phyloP scores from a whole-genome alignment of 2,113 vertebrate genomes.

The Bothrops jararaca region DNA sequence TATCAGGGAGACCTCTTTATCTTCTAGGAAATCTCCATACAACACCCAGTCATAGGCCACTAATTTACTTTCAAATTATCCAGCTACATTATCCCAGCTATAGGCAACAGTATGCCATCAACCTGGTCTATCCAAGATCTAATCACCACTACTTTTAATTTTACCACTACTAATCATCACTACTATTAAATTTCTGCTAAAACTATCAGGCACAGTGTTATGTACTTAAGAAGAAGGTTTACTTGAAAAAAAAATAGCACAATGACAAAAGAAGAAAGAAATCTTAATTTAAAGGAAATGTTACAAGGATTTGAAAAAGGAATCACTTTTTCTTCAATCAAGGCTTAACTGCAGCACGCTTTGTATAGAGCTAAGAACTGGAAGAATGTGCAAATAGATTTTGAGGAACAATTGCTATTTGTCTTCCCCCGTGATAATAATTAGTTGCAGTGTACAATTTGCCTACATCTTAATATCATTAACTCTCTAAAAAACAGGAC shows the following conservation, averaged over 20 bases:
- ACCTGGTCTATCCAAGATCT: conserved; percentile 4
- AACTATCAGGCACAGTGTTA: neutral
- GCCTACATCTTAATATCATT: neutral
- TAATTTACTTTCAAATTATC: neutral
- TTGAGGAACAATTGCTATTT: neutral
- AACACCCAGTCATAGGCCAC: neutral
- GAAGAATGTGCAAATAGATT: neutral
- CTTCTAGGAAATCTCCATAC: neutral
- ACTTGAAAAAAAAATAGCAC: conserved; percentile 11
- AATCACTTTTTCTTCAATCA: conserved; percentile 4
- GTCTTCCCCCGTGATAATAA: neutral
- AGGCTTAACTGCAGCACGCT: neutral
- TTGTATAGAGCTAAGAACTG: conserved; percentile 20
- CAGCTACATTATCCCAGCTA: conserved; percentile 1
- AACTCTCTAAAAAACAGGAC: neutral
- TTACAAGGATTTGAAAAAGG: neutral
- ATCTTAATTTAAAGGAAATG: conserved; percentile 10
- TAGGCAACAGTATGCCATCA: neutral
- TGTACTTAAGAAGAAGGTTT: neutral
- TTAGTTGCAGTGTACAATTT: neutral
- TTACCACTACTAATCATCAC: neutral
- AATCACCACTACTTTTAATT: neutral
- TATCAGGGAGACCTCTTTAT: neutral
- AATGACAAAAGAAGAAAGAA: conserved; percentile 12
- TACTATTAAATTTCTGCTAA: conserved; percentile 7